Base-by-base conservation (phyloP, 2,113 vertebrate species). In the Pterocles gutturalis region DNA sequence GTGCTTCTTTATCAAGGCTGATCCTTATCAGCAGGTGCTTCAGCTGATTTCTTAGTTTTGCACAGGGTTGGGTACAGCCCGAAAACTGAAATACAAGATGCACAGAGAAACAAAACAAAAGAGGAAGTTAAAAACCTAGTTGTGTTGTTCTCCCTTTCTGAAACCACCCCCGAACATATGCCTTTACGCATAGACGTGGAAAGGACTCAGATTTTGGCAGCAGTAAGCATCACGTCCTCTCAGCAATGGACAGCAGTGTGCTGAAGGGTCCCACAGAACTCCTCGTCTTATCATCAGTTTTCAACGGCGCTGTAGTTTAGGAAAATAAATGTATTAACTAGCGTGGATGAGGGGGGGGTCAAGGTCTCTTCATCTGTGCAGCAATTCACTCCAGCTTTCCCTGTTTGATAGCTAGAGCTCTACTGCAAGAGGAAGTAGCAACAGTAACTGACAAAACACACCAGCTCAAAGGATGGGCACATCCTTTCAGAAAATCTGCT, bases 111-210 rank as follows among this genome's bases (percentile, higher is more conserved):
- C 43, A 94, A 75, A 84, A 87, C 65, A 92, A 34, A 84, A 96
- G 88, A 95, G 92, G 89, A 94, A 95, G 93, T 92, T 92, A 84
- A 88, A 93, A 87, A 60, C 31, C 83, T 81, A 41, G 70, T 76
- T 17, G 4, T 71, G 71, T 24, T 60, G 34, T 38, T 90, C 85
- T 90, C 58, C 61, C 79, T 73, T 71, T 80, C 95, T 87, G 90
- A 90, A 96, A 38, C 92, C 95, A 90, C 91, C 96, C 92, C 90
- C 95, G 90, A 95, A 58, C 92, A 95, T 62, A 94, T 72, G 93
- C 86, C 93, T 91, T 46, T 7, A 16, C 67, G 87, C 91, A 77
- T 15, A 90, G 76, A 83, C 54, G 80, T 75, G 88, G 95, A 92
- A 96, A 95, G 90, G 86, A 46, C 70, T 65, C 4, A 0, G 54